Percentiles rank a stretch among this genome's conserved stretches.
These are phyloP conservation scores for Anarsia innoxiella DNA, from an alignment of 2,888 invertebrate species.

Conservation along the genomic window DNA sequence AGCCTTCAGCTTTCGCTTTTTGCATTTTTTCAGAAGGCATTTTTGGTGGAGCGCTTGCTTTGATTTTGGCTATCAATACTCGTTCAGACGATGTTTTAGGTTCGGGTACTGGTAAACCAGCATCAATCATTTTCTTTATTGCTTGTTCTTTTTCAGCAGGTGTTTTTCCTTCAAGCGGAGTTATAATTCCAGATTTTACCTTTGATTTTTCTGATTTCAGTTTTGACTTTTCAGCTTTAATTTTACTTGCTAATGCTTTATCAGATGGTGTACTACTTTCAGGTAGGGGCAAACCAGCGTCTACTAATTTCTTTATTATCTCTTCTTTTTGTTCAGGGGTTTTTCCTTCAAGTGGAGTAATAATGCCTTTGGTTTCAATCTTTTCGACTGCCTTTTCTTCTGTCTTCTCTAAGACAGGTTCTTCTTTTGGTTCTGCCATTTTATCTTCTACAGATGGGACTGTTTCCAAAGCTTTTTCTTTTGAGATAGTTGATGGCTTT, in stretches of 20 bases:
- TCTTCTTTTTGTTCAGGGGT: constrained; percentile 23
- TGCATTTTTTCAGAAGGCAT: constrained; percentile 19
- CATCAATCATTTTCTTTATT: constrained; percentile 24
- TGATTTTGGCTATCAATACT: constrained; percentile 6
- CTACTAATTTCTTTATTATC: constrained; percentile 21
- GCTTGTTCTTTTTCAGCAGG: constrained; percentile 24
- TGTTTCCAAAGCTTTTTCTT: too few species aligned
- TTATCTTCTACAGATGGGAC: constrained; percentile 20
- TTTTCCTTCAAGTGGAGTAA: constrained; percentile 12
- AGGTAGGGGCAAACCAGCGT: constrained; percentile 25
- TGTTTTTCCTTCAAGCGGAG: constrained; percentile 20
- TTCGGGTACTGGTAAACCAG: constrained; percentile 27
- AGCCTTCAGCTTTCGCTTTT: constrained; percentile 21
- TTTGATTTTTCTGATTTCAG: constrained; percentile 7
- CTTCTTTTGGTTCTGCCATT: constrained; percentile 25
- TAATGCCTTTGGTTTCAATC: neutral
- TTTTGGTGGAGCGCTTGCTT: constrained; percentile 3
- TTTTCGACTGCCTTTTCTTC: constrained; percentile 18
- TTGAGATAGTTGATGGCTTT: constrained; percentile 14
- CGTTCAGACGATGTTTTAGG: constrained; percentile 27
- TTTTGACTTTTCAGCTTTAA: constrained; percentile 16
- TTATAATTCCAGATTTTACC: constrained; percentile 15
- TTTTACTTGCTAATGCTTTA: constrained; percentile 25
- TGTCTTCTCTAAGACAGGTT: constrained; percentile 21
- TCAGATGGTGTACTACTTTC: constrained; percentile 27